phyloP scores from a whole-genome alignment of 2,797 vertebrate species.

The Typhlichthys eigenmanni region DNA sequence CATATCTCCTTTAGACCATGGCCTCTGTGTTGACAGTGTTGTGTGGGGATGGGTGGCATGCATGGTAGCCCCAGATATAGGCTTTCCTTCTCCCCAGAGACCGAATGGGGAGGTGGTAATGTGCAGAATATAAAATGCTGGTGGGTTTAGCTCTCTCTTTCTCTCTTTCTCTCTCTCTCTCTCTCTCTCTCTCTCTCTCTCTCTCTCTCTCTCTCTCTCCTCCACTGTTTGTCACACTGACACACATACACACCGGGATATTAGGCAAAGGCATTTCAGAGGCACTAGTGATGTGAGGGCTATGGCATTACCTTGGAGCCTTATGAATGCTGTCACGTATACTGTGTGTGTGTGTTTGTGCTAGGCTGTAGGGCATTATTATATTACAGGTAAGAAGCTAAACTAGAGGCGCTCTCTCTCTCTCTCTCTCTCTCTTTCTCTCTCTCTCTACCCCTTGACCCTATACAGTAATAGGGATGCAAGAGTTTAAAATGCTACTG shows the following conservation, averaged over 20 bases:
- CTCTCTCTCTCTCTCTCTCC: too few species aligned
- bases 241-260: neutral
- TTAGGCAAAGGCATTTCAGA: neutral
- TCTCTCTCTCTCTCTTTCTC: too few species aligned
- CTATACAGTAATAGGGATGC: too few species aligned
- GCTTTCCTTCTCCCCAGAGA: neutral
- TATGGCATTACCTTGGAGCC: neutral
- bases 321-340: neutral
- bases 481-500: too few species aligned
- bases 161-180: neutral
- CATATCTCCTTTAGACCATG: neutral
- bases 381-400: slow-evolving; percentile 1
- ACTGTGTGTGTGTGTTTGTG: neutral
- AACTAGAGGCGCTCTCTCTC: neutral
- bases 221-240: slow-evolving; percentile 1
- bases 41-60: neutral
- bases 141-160: neutral
- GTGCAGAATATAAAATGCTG: neutral
- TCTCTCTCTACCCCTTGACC: too few species aligned
- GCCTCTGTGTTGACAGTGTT: slow-evolving; percentile 1
- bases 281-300: neutral
- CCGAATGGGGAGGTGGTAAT: neutral
- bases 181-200: neutral
- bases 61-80: too few species aligned
- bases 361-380: neutral